Evolutionary conservation across 1,140 invertebrate genomes (phyloP).

Genomic region (Lordiphosa mommai): DNA sequence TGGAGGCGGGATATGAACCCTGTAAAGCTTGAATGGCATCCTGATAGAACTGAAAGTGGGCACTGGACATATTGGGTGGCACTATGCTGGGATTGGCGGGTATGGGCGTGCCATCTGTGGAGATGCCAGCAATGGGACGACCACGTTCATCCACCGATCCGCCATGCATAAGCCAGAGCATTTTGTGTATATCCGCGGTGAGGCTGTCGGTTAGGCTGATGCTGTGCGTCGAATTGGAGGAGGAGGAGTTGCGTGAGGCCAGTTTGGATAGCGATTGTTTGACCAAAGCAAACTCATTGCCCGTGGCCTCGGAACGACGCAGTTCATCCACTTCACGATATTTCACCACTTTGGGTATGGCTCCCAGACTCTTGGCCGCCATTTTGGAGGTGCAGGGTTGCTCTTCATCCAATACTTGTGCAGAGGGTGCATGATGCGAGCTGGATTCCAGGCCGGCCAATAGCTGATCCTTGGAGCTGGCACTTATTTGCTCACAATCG

Average conservation of each 20-base stretch:
- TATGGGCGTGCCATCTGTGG: conserved; percentile 48
- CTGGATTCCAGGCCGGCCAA: conserved; percentile 80
- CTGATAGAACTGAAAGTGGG: conserved; percentile 73
- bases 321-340: conserved; percentile 70
- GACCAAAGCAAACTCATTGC: conserved; percentile 41
- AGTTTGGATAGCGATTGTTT: conserved; percentile 37
- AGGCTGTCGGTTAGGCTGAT: conserved; percentile 68
- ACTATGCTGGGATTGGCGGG: conserved; percentile 48
- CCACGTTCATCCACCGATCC: conserved; percentile 65
- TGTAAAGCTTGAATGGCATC: conserved; percentile 70
- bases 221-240: conserved; percentile 71
- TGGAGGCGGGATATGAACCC: conserved; percentile 35
- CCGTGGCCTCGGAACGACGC: conserved; percentile 31
- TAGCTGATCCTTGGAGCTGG: conserved; percentile 84
- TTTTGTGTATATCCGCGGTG: conserved; percentile 74
- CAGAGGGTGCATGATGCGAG: conserved; percentile 58
- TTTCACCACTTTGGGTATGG: conserved; percentile 84
- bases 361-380: conserved; percentile 83
- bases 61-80: conserved; percentile 68
- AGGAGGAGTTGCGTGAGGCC: conserved; percentile 61
- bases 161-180: conserved; percentile 74
- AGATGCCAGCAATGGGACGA: conserved; percentile 48
- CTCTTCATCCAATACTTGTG: conserved; percentile 78
- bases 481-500: conserved; percentile 82
- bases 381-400: conserved; percentile 54